These are phyloP conservation scores for Mugil cephalus DNA, from an alignment of 2,113 vertebrate species.

Conservation along the genomic window DNA sequence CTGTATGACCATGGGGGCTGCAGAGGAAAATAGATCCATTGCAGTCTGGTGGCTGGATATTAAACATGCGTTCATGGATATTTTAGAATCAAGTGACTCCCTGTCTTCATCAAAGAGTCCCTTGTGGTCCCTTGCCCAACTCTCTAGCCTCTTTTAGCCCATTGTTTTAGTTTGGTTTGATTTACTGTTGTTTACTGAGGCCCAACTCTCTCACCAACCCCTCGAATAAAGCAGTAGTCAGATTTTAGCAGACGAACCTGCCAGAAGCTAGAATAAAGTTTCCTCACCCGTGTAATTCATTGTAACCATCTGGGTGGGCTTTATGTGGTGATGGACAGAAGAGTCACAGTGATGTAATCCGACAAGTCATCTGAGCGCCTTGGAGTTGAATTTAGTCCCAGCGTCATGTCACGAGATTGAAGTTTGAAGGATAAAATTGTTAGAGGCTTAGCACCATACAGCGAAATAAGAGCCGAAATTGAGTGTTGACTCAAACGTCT, in stretches of 20 bases:
- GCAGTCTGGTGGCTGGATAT: constrained; percentile 13
- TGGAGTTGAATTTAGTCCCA: too few species aligned
- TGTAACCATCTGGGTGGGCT: too few species aligned
- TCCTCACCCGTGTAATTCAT: too few species aligned
- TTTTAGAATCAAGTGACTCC: constrained; percentile 22
- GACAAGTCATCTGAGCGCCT: too few species aligned
- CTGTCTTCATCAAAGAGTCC: constrained; percentile 26
- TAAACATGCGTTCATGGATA: constrained; percentile 24
- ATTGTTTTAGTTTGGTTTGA: constrained; percentile 15
- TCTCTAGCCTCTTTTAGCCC: background rate
- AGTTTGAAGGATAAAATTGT: too few species aligned
- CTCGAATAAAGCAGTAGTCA: background rate
- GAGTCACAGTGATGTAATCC: too few species aligned
- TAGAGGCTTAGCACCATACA: background rate
- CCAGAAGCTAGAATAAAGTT: too few species aligned
- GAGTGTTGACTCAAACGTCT: background rate
- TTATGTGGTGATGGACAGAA: too few species aligned
- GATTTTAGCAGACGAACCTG: background rate
- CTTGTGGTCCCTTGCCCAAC: constrained; percentile 10
- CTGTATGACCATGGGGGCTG: background rate
- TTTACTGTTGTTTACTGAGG: constrained; percentile 1
- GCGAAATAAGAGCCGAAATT: background rate
- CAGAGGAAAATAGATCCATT: constrained; percentile 7
- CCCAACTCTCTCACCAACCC: constrained; percentile 1
- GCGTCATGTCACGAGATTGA: too few species aligned